phyloP scores from a whole-genome alignment of 2,797 vertebrate species.

The Pteronotus mesoamericanus region DNA sequence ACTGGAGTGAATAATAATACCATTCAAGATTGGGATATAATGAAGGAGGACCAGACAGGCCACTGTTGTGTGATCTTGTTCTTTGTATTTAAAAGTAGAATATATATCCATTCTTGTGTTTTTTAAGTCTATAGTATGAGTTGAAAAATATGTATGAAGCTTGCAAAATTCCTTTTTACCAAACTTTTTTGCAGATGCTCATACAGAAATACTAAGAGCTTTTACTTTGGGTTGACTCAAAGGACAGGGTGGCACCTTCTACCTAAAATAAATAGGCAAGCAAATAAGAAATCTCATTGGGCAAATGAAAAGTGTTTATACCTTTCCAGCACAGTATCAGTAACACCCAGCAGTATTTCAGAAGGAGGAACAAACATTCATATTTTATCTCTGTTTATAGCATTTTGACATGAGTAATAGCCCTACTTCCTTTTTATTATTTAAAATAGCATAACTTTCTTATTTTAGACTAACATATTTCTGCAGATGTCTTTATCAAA shows the following conservation, averaged over 20 bases:
- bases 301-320: neutral
- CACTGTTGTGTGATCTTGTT: neutral
- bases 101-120: neutral
- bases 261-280: neutral
- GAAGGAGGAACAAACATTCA: neutral
- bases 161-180: neutral
- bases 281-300: neutral
- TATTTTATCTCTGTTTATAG: constrained; percentile 30
- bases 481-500: neutral
- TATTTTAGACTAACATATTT: constrained; percentile 17
- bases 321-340: neutral
- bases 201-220: neutral
- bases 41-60: neutral
- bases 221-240: neutral
- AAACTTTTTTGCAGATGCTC: neutral
- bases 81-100: constrained; percentile 8
- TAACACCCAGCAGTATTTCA: neutral
- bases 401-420: neutral
- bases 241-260: neutral
- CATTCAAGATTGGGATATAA: neutral
- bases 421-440: constrained; percentile 29
- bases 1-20: neutral
- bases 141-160: neutral
- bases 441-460: constrained; percentile 21
- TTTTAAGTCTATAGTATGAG: neutral